phyloP scores from a whole-genome alignment of 2,113 vertebrate genomes.

The Himantopus leucocephalus region DNA sequence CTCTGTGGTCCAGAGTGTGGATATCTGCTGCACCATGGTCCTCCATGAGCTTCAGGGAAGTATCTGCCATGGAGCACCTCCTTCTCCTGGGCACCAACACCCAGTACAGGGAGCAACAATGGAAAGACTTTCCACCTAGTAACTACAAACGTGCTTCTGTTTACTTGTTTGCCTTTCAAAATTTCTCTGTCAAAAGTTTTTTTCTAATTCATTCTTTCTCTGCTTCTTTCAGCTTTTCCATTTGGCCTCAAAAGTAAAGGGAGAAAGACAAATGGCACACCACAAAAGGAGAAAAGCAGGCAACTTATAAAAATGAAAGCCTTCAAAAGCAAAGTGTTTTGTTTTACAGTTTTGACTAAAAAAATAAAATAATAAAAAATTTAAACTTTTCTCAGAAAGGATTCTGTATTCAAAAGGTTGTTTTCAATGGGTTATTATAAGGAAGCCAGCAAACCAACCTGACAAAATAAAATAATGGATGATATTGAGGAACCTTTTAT shows the following conservation, averaged over 20 bases:
- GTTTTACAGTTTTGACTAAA: neutral
- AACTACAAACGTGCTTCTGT: neutral
- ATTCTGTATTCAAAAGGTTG: neutral
- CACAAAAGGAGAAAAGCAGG: neutral
- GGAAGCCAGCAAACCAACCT: neutral
- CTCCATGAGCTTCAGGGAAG: neutral
- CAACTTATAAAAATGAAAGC: neutral
- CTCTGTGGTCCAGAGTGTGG: neutral
- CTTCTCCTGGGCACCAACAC: neutral
- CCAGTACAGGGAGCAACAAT: neutral
- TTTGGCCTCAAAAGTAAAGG: neutral
- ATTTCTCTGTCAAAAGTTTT: neutral
- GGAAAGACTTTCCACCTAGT: neutral
- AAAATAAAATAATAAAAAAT: neutral
- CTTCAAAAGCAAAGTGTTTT: neutral
- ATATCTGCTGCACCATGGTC: neutral
- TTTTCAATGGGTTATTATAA: neutral
- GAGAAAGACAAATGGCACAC: neutral
- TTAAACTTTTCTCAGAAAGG: neutral
- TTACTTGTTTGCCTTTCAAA: neutral
- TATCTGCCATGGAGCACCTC: neutral
- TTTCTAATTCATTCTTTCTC: neutral
- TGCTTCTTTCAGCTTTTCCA: neutral
- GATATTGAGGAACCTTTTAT: neutral
- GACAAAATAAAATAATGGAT: neutral